A percentile compares a stretch with the other conserved stretches of the same genome.
These are phyloP conservation scores for Calcarius lapponicus DNA, from an alignment of 2,797 vertebrate species.

Conservation along the genomic window DNA sequence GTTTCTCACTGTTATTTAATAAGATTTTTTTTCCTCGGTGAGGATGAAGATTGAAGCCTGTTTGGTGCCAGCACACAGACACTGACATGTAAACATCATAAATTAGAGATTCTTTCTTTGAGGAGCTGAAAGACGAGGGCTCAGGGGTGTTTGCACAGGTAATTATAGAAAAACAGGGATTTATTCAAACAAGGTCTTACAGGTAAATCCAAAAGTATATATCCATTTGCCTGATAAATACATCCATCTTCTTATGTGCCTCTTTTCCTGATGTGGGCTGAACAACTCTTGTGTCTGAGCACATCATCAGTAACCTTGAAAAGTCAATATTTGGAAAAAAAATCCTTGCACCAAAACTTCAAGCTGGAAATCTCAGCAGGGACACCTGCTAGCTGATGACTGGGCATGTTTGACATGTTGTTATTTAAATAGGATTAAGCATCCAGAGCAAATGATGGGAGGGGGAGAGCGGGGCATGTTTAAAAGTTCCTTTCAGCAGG, in stretches of 20 bases:
- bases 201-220: conserved; percentile 49
- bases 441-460: background rate
- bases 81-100: background rate
- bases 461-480: background rate
- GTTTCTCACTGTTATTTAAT: background rate
- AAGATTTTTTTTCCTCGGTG: background rate
- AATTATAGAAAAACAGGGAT: conserved; percentile 41
- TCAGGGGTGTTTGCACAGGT: background rate
- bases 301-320: conserved; percentile 73
- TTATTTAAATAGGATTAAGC: conserved; percentile 75
- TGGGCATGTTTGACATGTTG: conserved; percentile 55
- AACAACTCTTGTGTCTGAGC: conserved; percentile 49
- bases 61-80: background rate
- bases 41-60: background rate
- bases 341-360: conserved; percentile 46
- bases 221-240: conserved; percentile 71
- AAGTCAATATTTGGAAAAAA: conserved; percentile 72
- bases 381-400: conserved; percentile 55
- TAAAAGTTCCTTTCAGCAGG: conserved; percentile 39
- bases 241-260: conserved; percentile 71
- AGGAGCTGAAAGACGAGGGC: background rate
- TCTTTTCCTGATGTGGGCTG: conserved; percentile 61
- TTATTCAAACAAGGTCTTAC: conserved; percentile 56
- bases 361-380: conserved; percentile 57
- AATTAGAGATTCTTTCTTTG: background rate